Percentiles rank a stretch among this genome's conserved stretches.
Evolutionary conservation across 2,113 vertebrate genomes (phyloP).

Genomic region (Sclerurus mexicanus): DNA sequence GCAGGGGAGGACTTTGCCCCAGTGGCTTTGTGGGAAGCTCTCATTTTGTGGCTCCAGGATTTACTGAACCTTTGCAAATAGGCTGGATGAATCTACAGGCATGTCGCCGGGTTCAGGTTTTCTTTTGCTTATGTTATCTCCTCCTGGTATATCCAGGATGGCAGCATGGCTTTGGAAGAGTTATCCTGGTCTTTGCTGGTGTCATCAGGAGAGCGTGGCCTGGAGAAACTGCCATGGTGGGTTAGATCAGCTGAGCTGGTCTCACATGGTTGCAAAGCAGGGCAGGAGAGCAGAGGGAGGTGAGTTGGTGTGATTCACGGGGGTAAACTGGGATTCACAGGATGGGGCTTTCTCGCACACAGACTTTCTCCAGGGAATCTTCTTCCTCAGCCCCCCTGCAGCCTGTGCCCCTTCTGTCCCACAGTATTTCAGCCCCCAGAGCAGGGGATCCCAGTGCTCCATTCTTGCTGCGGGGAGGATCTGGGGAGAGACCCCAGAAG

Average conservation of each 20-base stretch:
- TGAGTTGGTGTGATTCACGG: fast-evolving
- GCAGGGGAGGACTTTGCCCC: neutral
- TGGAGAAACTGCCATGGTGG: neutral
- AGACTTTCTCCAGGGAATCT: neutral
- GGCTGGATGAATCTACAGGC: neutral
- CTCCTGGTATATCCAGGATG: neutral
- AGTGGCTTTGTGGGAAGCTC: neutral
- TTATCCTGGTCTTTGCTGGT: neutral
- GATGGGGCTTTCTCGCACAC: fast-evolving
- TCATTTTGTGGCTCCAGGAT: neutral
- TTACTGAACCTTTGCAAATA: neutral
- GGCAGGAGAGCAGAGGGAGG: neutral
- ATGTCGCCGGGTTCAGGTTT: neutral
- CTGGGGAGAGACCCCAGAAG: neutral
- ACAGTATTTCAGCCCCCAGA: neutral
- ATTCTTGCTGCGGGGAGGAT: neutral
- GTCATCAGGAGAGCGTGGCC: neutral
- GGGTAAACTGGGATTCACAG: neutral
- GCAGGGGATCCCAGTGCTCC: fast-evolving
- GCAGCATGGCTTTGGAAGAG: neutral
- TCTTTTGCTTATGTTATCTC: neutral
- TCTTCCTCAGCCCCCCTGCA: neutral
- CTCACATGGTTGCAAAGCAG: neutral
- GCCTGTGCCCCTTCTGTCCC: neutral
- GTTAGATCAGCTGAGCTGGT: neutral